A percentile compares a stretch with the other conserved stretches of the same genome.
These are phyloP conservation scores for Cremastinae sp. DNA, from an alignment of 2,888 invertebrate genomes.

Conservation along the genomic window DNA sequence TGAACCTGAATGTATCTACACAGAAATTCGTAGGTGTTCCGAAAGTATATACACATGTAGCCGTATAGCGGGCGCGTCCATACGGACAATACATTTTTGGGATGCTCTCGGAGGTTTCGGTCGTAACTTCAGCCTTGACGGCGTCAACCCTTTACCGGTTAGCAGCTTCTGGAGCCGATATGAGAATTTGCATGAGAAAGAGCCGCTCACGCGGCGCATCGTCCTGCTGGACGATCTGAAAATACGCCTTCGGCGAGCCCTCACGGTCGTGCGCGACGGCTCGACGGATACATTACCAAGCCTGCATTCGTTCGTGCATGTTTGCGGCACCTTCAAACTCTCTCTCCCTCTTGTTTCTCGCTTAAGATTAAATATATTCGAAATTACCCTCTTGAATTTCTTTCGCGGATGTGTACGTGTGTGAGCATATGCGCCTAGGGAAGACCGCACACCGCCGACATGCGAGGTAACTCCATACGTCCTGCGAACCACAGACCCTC, in stretches of 20 bases:
- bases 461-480: slow-evolving; percentile 72
- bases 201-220: slow-evolving; percentile 41
- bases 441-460: slow-evolving; percentile 65
- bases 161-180: slow-evolving; percentile 52
- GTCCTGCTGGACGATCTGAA: slow-evolving; percentile 43
- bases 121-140: slow-evolving; percentile 65
- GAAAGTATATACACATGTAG: too few relatives aligned
- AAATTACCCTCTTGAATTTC: slow-evolving; percentile 74
- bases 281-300: slow-evolving; percentile 10
- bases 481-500: slow-evolving; percentile 63
- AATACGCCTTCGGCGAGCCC: slow-evolving; percentile 54
- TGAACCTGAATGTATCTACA: too few relatives aligned
- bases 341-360: slow-evolving; percentile 32
- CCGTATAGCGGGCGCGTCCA: too few relatives aligned
- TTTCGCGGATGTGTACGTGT: slow-evolving; percentile 62
- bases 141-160: slow-evolving; percentile 46
- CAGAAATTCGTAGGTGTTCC: too few relatives aligned
- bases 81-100: too few relatives aligned
- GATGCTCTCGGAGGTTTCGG: slow-evolving; percentile 45
- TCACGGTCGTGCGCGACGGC: slow-evolving; percentile 63
- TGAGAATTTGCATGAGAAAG: slow-evolving; percentile 64
- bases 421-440: slow-evolving; percentile 27
- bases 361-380: slow-evolving; percentile 73
- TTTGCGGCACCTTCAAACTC: slow-evolving; percentile 66
- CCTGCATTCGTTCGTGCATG: slow-evolving; percentile 17